phyloP scores from a whole-genome alignment of 2,797 vertebrate species.

The Aselliscus stoliczkanus region DNA sequence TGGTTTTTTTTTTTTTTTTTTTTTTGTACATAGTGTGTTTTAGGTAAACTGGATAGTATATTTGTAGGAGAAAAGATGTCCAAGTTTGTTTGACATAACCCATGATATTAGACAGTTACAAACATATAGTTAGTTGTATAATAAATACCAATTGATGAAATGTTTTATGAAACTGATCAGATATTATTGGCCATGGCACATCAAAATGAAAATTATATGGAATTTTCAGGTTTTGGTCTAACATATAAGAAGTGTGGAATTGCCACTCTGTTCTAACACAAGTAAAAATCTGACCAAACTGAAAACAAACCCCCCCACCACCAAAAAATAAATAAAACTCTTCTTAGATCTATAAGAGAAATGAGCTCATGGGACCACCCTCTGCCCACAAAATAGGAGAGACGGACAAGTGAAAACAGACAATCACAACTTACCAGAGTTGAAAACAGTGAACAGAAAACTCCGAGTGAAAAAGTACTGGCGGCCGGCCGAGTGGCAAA shows the following conservation, averaged over 20 bases:
- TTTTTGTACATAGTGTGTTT: neutral
- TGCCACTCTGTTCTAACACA: neutral
- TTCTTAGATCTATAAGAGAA: neutral
- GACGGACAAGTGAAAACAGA: neutral
- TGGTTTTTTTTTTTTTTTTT: no score
- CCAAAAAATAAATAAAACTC: neutral
- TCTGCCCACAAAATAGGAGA: neutral
- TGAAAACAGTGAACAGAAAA: neutral
- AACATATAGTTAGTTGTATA: neutral
- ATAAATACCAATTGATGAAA: neutral
- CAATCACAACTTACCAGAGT: neutral
- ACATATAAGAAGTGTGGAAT: neutral
- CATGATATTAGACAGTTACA: neutral
- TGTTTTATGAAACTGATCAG: neutral
- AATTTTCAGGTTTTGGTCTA: neutral
- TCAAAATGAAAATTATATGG: neutral
- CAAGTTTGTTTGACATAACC: neutral
- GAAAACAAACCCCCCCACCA: neutral
- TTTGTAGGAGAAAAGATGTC: neutral
- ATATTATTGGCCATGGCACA: neutral
- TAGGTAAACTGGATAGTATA: neutral
- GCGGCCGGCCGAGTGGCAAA: no score
- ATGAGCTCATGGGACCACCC: neutral
- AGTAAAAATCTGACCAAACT: neutral
- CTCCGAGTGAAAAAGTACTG: neutral